These are phyloP conservation scores for Lamprotornis superbus DNA, from an alignment of 2,113 vertebrate species.

Conservation along the genomic window DNA sequence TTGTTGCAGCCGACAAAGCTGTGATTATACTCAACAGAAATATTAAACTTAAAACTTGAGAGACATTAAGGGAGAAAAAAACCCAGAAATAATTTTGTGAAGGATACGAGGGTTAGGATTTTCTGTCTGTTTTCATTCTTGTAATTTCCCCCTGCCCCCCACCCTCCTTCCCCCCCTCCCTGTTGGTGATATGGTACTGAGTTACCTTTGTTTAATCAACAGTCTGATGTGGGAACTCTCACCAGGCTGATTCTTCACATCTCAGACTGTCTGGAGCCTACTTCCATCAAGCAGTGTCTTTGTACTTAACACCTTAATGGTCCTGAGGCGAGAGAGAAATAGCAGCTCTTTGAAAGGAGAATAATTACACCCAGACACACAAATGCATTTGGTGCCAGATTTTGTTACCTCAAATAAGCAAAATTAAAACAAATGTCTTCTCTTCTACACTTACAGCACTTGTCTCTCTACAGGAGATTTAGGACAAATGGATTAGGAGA, in stretches of 20 bases:
- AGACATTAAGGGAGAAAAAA: background rate
- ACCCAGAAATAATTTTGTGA: background rate
- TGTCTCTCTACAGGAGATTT: slow-evolving; percentile 43
- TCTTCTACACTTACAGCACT: slow-evolving; percentile 70
- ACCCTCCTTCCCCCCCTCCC: background rate
- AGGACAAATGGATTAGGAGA: slow-evolving; percentile 56
- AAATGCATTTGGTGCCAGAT: slow-evolving; percentile 79
- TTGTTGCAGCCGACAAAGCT: background rate
- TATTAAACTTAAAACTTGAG: background rate
- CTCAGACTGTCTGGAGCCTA: slow-evolving; percentile 83
- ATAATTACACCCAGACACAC: slow-evolving; percentile 74
- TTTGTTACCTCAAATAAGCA: slow-evolving; percentile 77
- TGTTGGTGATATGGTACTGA: background rate
- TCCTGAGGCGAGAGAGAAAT: slow-evolving; percentile 62
- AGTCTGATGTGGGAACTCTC: slow-evolving; percentile 63
- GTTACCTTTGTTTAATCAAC: slow-evolving; percentile 74
- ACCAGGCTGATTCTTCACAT: slow-evolving; percentile 58
- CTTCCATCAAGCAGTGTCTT: slow-evolving; percentile 67
- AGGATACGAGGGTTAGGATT: background rate
- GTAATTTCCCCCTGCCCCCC: background rate
- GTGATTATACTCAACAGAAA: background rate
- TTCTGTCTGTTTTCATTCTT: background rate
- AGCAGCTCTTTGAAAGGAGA: slow-evolving; percentile 62
- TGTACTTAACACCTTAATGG: slow-evolving; percentile 81
- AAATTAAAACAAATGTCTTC: slow-evolving; percentile 76